phyloP scores from a whole-genome alignment of 1,140 invertebrate species.

The Pogonus chalceus region DNA sequence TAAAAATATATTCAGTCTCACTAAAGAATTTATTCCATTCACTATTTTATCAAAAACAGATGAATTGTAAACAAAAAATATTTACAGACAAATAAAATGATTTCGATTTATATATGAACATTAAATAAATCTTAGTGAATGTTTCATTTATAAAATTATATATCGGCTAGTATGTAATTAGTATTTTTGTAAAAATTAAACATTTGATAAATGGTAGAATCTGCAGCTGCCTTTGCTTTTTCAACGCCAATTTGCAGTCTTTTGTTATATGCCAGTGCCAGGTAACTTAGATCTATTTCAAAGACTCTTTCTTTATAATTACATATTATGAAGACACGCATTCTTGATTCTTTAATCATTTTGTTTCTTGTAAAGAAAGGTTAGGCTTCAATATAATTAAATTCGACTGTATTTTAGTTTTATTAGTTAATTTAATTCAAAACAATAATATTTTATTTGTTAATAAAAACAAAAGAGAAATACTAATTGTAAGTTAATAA shows the following conservation, averaged over 20 bases:
- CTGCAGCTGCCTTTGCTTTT: not conserved
- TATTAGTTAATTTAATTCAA: too few relatives aligned
- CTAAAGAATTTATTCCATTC: not conserved
- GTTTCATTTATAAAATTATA: not conserved
- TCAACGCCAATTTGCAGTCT: not conserved
- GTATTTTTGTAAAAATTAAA: not conserved
- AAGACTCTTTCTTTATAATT: too few relatives aligned
- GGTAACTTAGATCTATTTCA: too few relatives aligned
- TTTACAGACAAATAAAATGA: not conserved
- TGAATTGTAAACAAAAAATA: not conserved
- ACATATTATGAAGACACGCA: too few relatives aligned
- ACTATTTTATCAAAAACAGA: not conserved
- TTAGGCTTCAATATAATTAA: too few relatives aligned
- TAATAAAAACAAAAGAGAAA: too few relatives aligned
- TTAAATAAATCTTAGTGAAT: not conserved
- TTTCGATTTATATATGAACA: not conserved
- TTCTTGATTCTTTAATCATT: too few relatives aligned
- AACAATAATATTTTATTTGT: too few relatives aligned
- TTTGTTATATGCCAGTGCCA: too few relatives aligned
- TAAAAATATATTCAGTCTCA: not conserved
- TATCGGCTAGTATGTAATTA: not conserved
- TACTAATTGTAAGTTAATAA: too few relatives aligned
- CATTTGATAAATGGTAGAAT: not conserved
- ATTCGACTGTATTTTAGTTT: too few relatives aligned
- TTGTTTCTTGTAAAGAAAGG: too few relatives aligned